phyloP scores from a whole-genome alignment of 64 coral and sea anemone genomes.

The Montipora foliosa region DNA sequence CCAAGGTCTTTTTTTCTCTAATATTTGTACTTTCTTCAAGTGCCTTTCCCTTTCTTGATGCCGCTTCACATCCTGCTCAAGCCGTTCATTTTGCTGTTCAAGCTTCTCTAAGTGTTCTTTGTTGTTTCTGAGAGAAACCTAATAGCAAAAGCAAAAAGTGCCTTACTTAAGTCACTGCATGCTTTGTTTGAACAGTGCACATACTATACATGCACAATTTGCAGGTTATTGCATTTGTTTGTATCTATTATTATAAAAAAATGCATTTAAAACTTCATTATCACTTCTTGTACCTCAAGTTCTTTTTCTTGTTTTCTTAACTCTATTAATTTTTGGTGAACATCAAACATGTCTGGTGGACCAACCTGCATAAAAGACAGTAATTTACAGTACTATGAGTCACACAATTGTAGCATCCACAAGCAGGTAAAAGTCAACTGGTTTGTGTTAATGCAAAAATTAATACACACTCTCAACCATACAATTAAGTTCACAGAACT shows the following conservation, averaged over 20 bases:
- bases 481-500: too few relatives aligned
- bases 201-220: too few relatives aligned
- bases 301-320: conserved; percentile 95
- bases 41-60: conserved; percentile 88
- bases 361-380: conserved; percentile 70
- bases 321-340: conserved; percentile 89
- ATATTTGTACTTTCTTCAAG: conserved; percentile 89
- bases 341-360: conserved; percentile 86
- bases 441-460: too few relatives aligned
- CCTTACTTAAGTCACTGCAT: too few relatives aligned
- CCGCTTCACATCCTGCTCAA: conserved; percentile 96
- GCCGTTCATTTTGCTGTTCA: conserved; percentile 88
- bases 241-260: too few relatives aligned
- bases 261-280: too few relatives aligned
- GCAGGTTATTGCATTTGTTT: too few relatives aligned
- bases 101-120: conserved; percentile 89
- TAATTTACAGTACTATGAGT: neutral
- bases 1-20: conserved; percentile 98
- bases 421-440: too few relatives aligned
- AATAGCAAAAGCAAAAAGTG: neutral
- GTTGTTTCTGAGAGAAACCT: conserved; percentile 88
- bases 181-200: too few relatives aligned
- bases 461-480: too few relatives aligned
- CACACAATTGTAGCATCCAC: too few relatives aligned
- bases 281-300: conserved; percentile 74